Conservation (phyloP, 2,888 invertebrate genomes). For the Spicauda simplicius region DNA sequence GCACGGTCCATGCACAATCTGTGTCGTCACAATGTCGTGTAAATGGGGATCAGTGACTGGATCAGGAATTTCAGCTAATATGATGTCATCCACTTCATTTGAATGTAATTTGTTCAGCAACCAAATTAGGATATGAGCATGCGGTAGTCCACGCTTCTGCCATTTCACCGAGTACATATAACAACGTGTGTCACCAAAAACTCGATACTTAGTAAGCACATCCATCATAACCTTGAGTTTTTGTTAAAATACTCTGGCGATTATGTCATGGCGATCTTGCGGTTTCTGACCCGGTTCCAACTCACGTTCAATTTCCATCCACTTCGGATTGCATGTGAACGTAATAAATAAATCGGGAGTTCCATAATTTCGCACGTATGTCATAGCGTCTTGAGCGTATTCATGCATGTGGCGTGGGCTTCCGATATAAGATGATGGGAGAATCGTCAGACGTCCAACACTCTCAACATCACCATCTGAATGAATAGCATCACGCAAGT, state of each 20-base stretch:
- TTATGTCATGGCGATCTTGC: conserved; percentile 38
- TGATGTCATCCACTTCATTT: conserved; percentile 42
- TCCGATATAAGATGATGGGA: too few species aligned
- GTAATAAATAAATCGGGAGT: too few species aligned
- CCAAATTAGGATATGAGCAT: conserved; percentile 47
- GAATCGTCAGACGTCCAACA: too few species aligned
- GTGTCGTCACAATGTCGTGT: conserved; percentile 51
- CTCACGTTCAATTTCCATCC: not conserved
- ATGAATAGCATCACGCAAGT: not conserved
- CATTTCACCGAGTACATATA: conserved; percentile 42
- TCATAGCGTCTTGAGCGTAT: too few species aligned
- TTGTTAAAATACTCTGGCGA: conserved; percentile 31
- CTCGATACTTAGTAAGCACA: not conserved
- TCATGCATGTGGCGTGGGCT: too few species aligned
- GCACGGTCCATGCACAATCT: conserved; percentile 64
- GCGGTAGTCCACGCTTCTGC: conserved; percentile 41
- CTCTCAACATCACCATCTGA: too few species aligned
- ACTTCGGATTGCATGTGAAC: too few species aligned
- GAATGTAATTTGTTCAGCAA: conserved; percentile 49
- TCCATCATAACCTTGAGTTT: conserved; percentile 32
- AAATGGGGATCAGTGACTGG: conserved; percentile 43
- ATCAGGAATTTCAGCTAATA: conserved; percentile 44
- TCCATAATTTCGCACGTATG: too few species aligned
- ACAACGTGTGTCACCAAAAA: conserved; percentile 22
- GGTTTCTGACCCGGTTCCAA: conserved; percentile 37